Base-by-base conservation (phyloP, 2,888 invertebrate species). In the Coelopa pilipes region DNA sequence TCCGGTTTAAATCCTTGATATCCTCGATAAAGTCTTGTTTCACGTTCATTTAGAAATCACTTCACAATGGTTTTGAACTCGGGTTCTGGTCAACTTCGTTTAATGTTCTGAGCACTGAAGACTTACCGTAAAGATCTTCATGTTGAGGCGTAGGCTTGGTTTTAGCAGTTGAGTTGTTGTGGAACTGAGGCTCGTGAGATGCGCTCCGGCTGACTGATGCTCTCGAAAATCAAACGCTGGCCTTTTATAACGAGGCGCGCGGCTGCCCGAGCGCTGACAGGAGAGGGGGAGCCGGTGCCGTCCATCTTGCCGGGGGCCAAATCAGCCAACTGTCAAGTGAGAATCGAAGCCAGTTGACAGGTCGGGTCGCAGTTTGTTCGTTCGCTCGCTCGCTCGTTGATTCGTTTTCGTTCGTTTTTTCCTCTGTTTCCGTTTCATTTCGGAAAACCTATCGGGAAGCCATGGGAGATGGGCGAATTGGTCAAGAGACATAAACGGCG, bases 41-140 rank as follows among this genome's bases (percentile, higher is more conserved):
- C 17, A 11, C 17, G 10, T 47, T 47, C 45, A 19, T 17, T n/a
- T 5, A 13, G 17, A 65, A 46, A 3, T 62, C n/a, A 7, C n/a
- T 19, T 2, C 15, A 47, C 65, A 65, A 21, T 19, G n/a, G n/a
- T 65, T 62, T 17, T 15, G 15, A 63, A 3, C n/a, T 46, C 17
- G 15, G 24, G n/a, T 15, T 46, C n/a, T n/a, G n/a, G n/a, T n/a
- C n/a, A n/a, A n/a, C n/a, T 34, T 34, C 7, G 34, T 34, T 4
- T 34, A 34, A 4, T 34, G 34, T 47, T 50, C 49, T 66, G 46
- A 4, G 10, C 47, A 13, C 75, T 34, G 7, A 34, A 4, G 34
- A 82, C 86, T 75, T 84, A 86, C 86, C 86, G 83, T 81, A 84
- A 85, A 84, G 79, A 84, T 82, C 82, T 86, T 86, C 86, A 86